These are phyloP conservation scores for Listronotus oregonensis DNA, from an alignment of 1,140 invertebrate species.

Conservation along the genomic window DNA sequence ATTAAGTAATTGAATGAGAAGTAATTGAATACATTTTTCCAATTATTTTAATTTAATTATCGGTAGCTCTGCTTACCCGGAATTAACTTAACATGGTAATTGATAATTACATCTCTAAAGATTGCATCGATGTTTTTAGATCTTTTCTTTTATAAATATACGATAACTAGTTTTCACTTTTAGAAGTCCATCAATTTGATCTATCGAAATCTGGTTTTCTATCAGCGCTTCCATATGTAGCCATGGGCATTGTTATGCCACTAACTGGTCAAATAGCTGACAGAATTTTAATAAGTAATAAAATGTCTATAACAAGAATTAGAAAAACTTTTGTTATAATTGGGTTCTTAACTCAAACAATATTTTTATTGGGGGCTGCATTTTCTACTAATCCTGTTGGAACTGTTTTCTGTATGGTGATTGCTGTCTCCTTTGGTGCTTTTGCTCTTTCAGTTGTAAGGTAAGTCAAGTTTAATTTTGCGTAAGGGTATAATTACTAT, in stretches of 20 bases:
- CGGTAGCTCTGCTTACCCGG: no score
- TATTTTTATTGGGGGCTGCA: slow-evolving; percentile 83
- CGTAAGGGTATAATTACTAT: no score
- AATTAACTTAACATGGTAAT: no score
- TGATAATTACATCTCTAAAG: no score
- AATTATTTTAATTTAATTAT: no score
- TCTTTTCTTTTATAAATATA: no score
- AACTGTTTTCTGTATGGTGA: slow-evolving; percentile 76
- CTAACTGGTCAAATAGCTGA: slow-evolving; percentile 83
- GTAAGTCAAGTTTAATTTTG: no score
- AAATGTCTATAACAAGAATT: slow-evolving; percentile 74
- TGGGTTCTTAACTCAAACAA: slow-evolving; percentile 79
- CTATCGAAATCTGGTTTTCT: slow-evolving; percentile 78
- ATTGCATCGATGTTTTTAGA: no score
- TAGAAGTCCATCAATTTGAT: slow-evolving; percentile 74
- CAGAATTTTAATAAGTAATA: slow-evolving; percentile 66
- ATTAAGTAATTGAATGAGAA: no score
- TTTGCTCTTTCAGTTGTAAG: slow-evolving; percentile 88
- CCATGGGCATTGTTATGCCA: slow-evolving; percentile 81
- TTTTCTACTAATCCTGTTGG: slow-evolving; percentile 67
- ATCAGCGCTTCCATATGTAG: slow-evolving; percentile 83
- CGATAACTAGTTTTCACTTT: slow-evolving; percentile 38
- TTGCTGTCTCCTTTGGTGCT: slow-evolving; percentile 85
- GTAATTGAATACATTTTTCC: no score
- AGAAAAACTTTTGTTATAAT: slow-evolving; percentile 76